Percentiles rank a stretch among this genome's conserved stretches.
Evolutionary conservation across 1,140 invertebrate genomes (phyloP).

Genomic region (Caenorhabditis inopinata): DNA sequence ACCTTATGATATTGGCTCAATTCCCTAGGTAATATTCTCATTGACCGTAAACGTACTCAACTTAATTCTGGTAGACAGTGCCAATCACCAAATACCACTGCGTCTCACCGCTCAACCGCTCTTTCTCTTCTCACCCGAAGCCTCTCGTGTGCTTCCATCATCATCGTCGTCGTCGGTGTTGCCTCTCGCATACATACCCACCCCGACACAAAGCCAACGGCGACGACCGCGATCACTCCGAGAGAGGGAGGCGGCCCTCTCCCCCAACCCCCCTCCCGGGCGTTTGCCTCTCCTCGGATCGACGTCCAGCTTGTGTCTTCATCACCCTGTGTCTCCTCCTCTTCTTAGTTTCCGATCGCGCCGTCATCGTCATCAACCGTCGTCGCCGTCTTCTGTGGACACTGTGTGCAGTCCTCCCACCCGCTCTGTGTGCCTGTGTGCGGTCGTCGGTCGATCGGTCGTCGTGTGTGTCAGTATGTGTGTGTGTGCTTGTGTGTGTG

Average conservation of each 20-base stretch:
- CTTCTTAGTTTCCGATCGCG: not conserved
- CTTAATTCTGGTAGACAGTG: no score
- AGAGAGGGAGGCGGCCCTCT: not conserved
- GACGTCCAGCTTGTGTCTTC: not conserved
- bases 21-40: not conserved
- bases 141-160: not conserved
- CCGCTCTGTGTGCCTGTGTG: not conserved
- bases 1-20: no score
- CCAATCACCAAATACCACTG: not conserved
- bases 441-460: not conserved
- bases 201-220: not conserved
- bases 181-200: not conserved
- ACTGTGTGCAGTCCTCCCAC: not conserved
- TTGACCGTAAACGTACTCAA: not conserved
- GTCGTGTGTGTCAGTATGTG: not conserved
- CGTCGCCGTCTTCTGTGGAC: not conserved
- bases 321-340: not conserved
- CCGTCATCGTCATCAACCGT: slow-evolving; percentile 11
- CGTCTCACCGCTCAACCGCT: not conserved
- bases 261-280: not conserved
- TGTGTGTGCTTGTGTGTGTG: not conserved
- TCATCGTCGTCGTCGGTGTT: not conserved
- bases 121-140: not conserved
- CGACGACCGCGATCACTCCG: slow-evolving; percentile 15
- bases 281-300: not conserved